Base-by-base conservation (phyloP, 2,797 vertebrate species). In the Synanceia verrucosa region DNA sequence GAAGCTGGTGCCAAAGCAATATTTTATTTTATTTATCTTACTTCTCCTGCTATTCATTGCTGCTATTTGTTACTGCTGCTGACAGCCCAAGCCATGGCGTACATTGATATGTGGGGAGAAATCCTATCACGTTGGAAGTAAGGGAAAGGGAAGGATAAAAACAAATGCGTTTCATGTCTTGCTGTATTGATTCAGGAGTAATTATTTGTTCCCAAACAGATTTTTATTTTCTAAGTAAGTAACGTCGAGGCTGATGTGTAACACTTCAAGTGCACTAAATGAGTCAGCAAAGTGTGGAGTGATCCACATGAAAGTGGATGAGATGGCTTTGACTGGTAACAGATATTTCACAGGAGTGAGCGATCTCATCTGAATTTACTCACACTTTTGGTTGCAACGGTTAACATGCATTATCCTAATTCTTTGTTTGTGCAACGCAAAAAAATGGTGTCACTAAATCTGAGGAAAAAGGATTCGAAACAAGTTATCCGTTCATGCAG, bases 1-100 rank as follows among this genome's bases (percentile, higher is more conserved):
- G 71, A 82, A 91, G 80, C 61, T 34, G 13, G 76, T 91, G 92
- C 92, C 90, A 88, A 86, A 86, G 91, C 89, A 89, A 89, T 93
- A 92, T 89, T 89, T 88, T 87, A 90, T 88, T 93, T 90, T 91
- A 92, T 91, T 91, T 91, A 92, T 92, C 84, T 88, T 80, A 80
- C 73, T 84, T 79, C 77, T 77, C 47, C 76, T 14, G 52, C 83
- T 80, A 76, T 87, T 88, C 84, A 88, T 84, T 76, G 86, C 81
- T 34, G 83, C 86, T 79, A 89, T 92, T 86, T 67, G 83, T 93
- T 91, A 85, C 78, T n/a, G 28, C 26, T 2, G 37, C n/a, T 84
- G 90, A 92, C 88, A 90, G 84, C 50, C 31, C 52, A 1, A 79
- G 78, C 76, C 58, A 41, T 46, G 64, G 81, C 24, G 11, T 67